Evolutionary conservation across 2,797 vertebrate genomes (phyloP), one percentile per base, ranked within the genome.

Genomic region (Telmatherina bonti): DNA sequence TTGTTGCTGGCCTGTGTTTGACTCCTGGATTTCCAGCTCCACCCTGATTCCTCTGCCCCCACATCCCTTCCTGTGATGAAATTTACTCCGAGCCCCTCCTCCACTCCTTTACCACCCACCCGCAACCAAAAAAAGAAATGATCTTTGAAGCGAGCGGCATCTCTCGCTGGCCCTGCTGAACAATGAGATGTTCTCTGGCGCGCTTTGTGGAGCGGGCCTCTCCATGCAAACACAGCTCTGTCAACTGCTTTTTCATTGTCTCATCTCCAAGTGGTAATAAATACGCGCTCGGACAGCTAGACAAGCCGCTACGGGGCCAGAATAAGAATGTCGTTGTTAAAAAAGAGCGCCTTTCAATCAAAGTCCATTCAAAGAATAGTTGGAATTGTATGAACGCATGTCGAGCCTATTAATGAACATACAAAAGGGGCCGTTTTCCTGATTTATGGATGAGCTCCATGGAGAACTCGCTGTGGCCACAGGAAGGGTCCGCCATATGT

Each of bases 321-420:
- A 96, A 96, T 95, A 95, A 95, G 95, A 96, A 96, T 95, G 93
- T 85, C 16, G 89, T 93, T 93, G 94, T 95, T 96, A 94, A 96
- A 9, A 96, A 96, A 95, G 94, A 85, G 93, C 88, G 92, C 94
- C 96, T 94, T 95, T 97, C 96, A 95, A 96, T 98, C 96, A 97
- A 95, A 96, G 95, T 94, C 95, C 93, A 95, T 96, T 96, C 94
- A 97, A 94, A 96, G 95, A 96, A 96, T 94, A 94, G 95, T 94
- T 92, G 92, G 91, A 94, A 93, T 96, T 97, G 94, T 96, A 94
- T 95, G 94, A 95, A 96, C 93, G 94, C 96, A 97, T 96, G 96
- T 97, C 95, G 95, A 94, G 96, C 95, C 95, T 96, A 96, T 97
- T 97, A 97, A 97, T 95, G 95, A 96, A 96, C 93, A 93, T 93